Percentiles rank a stretch among this genome's conserved stretches.
These are phyloP conservation scores for Opisthocomus hoazin DNA, from an alignment of 2,113 vertebrate genomes.

Conservation along the genomic window DNA sequence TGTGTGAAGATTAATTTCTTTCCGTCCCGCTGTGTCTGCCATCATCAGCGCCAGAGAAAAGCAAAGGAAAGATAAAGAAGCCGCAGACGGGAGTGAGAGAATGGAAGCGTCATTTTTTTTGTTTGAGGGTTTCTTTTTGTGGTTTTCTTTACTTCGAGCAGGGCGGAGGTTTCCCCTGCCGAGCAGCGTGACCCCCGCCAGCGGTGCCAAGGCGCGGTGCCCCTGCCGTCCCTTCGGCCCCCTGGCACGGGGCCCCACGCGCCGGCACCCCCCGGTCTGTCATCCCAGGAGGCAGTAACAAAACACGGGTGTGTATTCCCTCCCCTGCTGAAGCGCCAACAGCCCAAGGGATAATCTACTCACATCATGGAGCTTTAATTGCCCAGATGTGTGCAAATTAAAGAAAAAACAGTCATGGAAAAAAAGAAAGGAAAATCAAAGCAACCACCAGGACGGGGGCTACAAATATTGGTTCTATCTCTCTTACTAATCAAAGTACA, in stretches of 20 bases:
- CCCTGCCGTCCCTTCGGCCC: neutral
- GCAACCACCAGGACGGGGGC: neutral
- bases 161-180: neutral
- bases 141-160: neutral
- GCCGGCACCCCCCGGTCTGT: accelerated
- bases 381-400: neutral
- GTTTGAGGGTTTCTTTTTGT: neutral
- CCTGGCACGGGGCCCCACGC: neutral
- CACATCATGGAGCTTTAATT: neutral
- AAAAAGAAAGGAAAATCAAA: too few relatives aligned
- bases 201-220: neutral
- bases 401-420: neutral
- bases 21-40: neutral
- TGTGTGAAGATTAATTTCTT: conserved; percentile 51
- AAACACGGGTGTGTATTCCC: neutral
- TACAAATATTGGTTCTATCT: neutral
- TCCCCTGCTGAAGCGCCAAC: neutral
- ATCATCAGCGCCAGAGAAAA: neutral
- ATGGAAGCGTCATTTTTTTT: neutral
- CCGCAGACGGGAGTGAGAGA: neutral
- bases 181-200: neutral
- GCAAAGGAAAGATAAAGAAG: conserved; percentile 2
- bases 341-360: neutral
- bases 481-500: neutral
- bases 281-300: neutral